A percentile compares a stretch with the other conserved stretches of the same genome.
Conservation (phyloP, 2,888 invertebrate species). For the Drosophila meridionalis region DNA sequence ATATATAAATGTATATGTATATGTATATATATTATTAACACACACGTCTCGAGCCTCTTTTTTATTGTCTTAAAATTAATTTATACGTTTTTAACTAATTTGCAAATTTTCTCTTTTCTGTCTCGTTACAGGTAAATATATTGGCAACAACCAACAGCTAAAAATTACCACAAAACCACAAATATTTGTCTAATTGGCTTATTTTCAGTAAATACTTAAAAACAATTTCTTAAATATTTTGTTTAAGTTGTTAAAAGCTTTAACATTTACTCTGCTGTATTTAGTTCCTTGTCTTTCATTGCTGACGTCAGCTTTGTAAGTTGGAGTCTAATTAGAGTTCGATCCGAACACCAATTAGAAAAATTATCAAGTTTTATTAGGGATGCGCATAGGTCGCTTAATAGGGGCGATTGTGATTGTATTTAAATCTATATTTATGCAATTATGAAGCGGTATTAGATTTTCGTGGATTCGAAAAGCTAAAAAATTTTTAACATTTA, state of each 20-base stretch:
- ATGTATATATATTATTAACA: background rate
- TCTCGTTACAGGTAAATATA: conserved; percentile 80
- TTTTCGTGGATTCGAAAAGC: background rate
- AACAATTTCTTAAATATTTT: background rate
- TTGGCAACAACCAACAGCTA: conserved; percentile 18
- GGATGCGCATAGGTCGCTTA: background rate
- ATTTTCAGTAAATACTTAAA: conserved; percentile 17
- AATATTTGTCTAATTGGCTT: conserved; percentile 26
- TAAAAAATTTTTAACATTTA: too few relatives aligned
- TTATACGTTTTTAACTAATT: conserved; percentile 76
- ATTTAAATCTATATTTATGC: background rate
- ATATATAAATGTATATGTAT: background rate
- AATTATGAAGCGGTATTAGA: background rate
- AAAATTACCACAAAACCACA: conserved; percentile 13
- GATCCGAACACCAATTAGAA: background rate
- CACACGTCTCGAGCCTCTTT: conserved; percentile 11
- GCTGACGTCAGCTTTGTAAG: conserved; percentile 10
- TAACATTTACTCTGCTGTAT: conserved; percentile 4
- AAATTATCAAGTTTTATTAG: background rate
- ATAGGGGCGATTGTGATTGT: background rate
- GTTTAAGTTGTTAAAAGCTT: conserved; percentile 4
- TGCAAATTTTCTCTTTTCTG: conserved; percentile 76
- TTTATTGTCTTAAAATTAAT: conserved; percentile 65
- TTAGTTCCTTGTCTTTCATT: background rate
- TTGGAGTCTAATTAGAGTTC: background rate